A percentile compares a stretch with the other conserved stretches of the same genome.
phyloP scores from a whole-genome alignment of 2,113 vertebrate species.

The Ibidorhyncha struthersii region DNA sequence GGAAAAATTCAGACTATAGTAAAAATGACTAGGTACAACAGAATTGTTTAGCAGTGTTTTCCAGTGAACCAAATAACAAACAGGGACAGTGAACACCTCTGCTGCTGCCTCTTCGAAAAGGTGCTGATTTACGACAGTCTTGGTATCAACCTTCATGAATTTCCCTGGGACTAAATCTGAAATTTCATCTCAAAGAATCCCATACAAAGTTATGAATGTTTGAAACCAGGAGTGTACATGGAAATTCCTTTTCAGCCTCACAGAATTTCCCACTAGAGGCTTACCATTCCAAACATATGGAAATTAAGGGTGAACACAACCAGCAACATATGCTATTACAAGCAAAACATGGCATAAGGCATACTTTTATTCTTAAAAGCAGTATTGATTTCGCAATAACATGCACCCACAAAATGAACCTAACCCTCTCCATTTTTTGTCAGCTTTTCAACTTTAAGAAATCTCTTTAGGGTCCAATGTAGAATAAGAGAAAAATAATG shows the following conservation, averaged over 20 bases:
- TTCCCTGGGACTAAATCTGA: background rate
- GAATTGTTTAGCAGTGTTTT: background rate
- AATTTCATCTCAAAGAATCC: background rate
- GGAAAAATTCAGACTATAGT: background rate
- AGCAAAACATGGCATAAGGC: background rate
- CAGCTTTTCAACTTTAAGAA: background rate
- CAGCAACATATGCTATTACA: background rate
- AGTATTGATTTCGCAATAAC: background rate
- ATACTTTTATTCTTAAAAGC: background rate
- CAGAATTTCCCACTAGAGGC: background rate
- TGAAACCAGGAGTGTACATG: background rate
- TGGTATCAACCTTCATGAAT: background rate
- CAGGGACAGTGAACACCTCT: background rate
- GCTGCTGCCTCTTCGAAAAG: background rate
- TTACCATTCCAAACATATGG: background rate
- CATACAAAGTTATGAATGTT: background rate
- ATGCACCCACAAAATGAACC: background rate
- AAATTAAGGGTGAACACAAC: background rate
- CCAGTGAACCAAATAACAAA: background rate
- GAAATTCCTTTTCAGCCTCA: background rate
- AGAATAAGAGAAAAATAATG: background rate
- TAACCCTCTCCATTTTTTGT: background rate
- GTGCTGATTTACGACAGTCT: background rate
- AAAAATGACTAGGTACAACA: accelerated
- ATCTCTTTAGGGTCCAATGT: background rate